A percentile compares a stretch with the other conserved stretches of the same genome.
phyloP scores from a whole-genome alignment of 1,140 invertebrate species.

The Dendroctonus ponderosae region DNA sequence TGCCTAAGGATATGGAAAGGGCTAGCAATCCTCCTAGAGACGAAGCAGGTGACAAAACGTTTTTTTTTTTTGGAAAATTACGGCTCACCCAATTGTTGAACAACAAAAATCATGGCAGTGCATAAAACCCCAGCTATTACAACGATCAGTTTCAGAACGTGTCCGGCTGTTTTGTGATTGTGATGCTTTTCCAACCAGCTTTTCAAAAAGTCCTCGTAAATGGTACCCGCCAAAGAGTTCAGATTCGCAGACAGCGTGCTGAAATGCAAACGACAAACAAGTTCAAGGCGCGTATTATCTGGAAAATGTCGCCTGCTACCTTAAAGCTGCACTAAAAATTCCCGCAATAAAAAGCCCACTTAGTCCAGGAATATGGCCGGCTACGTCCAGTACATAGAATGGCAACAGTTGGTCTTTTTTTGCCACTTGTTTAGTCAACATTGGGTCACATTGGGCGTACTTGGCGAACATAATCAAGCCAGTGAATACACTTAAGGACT shows the following conservation, averaged over 20 bases:
- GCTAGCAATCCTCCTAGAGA: slow-evolving; percentile 51
- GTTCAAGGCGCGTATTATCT: too few relatives aligned
- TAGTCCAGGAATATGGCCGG: slow-evolving; percentile 55
- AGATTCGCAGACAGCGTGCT: slow-evolving; percentile 67
- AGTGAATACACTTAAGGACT: slow-evolving; percentile 54
- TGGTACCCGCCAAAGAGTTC: slow-evolving; percentile 65
- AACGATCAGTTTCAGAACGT: slow-evolving; percentile 60
- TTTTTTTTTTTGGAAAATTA: not conserved
- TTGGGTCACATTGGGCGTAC: slow-evolving; percentile 72
- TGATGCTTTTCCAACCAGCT: slow-evolving; percentile 48
- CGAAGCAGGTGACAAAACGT: not conserved
- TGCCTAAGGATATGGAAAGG: slow-evolving; percentile 61
- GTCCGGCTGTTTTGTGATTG: slow-evolving; percentile 51
- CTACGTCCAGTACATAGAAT: slow-evolving; percentile 57
- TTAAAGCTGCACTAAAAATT: slow-evolving; percentile 64
- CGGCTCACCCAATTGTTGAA: slow-evolving; percentile 58
- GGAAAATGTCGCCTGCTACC: not conserved
- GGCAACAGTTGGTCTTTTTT: slow-evolving; percentile 55
- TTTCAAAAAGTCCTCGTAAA: slow-evolving; percentile 65
- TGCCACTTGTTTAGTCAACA: slow-evolving; percentile 56
- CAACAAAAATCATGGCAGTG: slow-evolving; percentile 59
- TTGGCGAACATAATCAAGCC: slow-evolving; percentile 75
- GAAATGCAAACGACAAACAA: slow-evolving; percentile 25
- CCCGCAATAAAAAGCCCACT: slow-evolving; percentile 65
- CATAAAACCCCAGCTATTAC: slow-evolving; percentile 58